phyloP scores from a whole-genome alignment of 2,888 invertebrate genomes.

The Myathropa florea region DNA sequence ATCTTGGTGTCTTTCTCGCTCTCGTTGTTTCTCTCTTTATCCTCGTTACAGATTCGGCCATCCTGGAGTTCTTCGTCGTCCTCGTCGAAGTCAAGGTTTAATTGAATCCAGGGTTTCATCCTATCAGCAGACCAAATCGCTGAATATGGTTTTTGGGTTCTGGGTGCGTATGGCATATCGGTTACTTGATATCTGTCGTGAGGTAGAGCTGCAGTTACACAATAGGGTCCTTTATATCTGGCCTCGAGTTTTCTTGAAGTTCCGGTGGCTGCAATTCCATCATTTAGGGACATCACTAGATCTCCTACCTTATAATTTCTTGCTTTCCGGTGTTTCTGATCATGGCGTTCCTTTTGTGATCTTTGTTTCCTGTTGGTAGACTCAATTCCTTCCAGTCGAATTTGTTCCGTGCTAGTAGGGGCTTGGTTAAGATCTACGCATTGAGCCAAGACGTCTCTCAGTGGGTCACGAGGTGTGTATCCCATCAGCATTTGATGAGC shows the following conservation, averaged over 20 bases:
- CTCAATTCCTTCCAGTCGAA: neutral
- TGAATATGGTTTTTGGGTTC: neutral
- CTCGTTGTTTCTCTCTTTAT: too few species aligned
- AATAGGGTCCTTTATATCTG: neutral
- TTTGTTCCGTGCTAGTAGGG: neutral
- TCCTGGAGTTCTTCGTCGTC: too few species aligned
- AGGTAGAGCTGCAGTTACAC: neutral
- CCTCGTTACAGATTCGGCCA: too few species aligned
- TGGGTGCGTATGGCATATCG: constrained; percentile 20
- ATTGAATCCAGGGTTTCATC: neutral
- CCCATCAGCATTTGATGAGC: neutral
- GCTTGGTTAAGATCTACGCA: neutral
- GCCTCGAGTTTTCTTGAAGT: neutral
- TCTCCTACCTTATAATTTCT: neutral
- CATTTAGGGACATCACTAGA: constrained; percentile 7
- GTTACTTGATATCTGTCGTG: neutral
- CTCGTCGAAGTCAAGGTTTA: neutral
- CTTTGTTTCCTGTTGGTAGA: neutral
- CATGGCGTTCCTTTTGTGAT: neutral
- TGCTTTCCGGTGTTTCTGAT: constrained; percentile 8
- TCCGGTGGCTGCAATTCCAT: neutral
- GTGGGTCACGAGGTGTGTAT: neutral
- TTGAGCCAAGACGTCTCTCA: neutral
- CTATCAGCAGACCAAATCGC: neutral
- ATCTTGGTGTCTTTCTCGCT: too few species aligned